These are phyloP conservation scores for Danionella dracula DNA, from an alignment of 2,797 vertebrate species.

Conservation along the genomic window DNA sequence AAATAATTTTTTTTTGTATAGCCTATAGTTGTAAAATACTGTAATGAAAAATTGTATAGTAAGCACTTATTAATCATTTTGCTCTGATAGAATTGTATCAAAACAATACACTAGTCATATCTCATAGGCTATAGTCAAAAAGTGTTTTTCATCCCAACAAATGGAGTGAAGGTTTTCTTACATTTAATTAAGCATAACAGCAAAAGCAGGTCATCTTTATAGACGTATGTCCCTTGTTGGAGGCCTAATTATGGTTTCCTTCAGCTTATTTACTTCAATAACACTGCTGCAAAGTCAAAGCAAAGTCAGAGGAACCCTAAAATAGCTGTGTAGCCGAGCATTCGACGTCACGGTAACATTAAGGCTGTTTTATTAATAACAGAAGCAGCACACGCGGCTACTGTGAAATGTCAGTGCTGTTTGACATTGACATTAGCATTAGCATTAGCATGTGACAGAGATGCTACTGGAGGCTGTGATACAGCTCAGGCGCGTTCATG, in stretches of 20 bases:
- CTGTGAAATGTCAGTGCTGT: constrained; percentile 1
- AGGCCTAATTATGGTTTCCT: background rate
- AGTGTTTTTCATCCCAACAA: too few species aligned
- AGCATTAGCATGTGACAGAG: constrained; percentile 1
- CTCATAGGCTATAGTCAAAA: too few species aligned
- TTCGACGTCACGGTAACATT: background rate
- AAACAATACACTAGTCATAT: too few species aligned
- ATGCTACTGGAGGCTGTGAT: background rate
- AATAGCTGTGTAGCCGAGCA: background rate
- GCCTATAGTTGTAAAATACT: too few species aligned
- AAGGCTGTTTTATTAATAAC: constrained; percentile 23
- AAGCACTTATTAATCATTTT: too few species aligned
- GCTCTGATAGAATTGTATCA: too few species aligned
- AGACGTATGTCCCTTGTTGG: background rate
- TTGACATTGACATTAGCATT: constrained; percentile 6
- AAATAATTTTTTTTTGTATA: too few species aligned
- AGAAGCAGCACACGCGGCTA: background rate
- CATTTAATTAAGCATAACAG: too few species aligned
- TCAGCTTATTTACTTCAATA: constrained; percentile 7
- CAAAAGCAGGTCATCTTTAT: background rate
- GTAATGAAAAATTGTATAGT: too few species aligned
- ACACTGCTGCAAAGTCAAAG: constrained; percentile 49
- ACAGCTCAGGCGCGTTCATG: background rate
- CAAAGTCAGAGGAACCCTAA: constrained; percentile 56
- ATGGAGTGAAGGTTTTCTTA: too few species aligned